Evolutionary conservation across 2,888 invertebrate genomes (phyloP), one percentile per base, ranked within the genome.

Genomic region (Lithophane leautieri): DNA sequence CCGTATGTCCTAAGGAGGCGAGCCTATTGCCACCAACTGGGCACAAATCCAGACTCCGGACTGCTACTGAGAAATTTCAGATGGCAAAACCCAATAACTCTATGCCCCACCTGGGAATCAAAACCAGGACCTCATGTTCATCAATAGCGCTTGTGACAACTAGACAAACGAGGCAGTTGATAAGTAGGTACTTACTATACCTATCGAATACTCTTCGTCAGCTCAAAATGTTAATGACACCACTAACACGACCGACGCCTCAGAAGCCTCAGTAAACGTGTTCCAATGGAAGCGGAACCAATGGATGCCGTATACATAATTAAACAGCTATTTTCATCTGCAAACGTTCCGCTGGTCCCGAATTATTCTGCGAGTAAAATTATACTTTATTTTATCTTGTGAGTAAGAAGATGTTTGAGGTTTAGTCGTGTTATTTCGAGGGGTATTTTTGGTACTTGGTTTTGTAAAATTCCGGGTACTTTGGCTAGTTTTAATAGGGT

Each of bases 261-360:
- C 70, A 61, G 76, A 71, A 84, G 76, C 77, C 78, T 76, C 81
- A 62, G 79, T 65, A 63, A 86, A 86, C 68, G 78, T 76, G 67
- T 83, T 62, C 63, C 65, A 77, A 77, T 75, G 81, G 76, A 66
- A 78, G 69, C 67, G 70, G 76, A 81, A 84, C 75, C 63, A 81
- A 86, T 84, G 88, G 81, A 82, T 84, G 70, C 79, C 25, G 82
- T 78, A 88, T 87, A 88, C 87, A 84, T 88, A 87, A 86, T 88
- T 82, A 79, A 87, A 77, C 54, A 82, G 81, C 63, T 71, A 84
- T 84, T 84, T 86, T 81, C 85, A 82, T 80, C 80, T 84, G 78
- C 67, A 70, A 82, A 80, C 69, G 66, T 78, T 14, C 58, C 62
- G 61, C 70, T 78, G 77, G 78, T 82, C 63, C 44, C 25, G 52